Conservation (phyloP, 2,113 vertebrate species). For the Colinus virginianus region DNA sequence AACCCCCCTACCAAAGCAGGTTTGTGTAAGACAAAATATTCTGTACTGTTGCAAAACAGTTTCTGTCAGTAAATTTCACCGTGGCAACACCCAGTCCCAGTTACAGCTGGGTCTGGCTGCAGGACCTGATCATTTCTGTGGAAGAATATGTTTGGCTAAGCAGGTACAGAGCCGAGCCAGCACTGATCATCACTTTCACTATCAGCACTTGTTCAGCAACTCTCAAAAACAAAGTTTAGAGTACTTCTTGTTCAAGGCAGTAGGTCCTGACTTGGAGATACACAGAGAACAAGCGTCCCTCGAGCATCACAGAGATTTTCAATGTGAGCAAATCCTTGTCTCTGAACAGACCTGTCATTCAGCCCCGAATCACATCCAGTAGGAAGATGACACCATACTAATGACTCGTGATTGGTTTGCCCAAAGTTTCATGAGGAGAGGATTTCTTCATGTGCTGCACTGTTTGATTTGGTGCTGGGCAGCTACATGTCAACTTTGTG, state of each 20-base stretch:
- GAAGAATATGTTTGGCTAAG: neutral
- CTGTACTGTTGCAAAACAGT: slow-evolving; percentile 35
- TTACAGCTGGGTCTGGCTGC: neutral
- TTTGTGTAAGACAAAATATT: slow-evolving; percentile 6
- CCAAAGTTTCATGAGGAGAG: neutral
- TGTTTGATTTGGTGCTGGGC: neutral
- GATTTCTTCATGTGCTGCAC: neutral
- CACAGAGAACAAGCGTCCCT: neutral
- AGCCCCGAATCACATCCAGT: neutral
- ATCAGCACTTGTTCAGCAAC: neutral
- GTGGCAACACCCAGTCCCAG: neutral
- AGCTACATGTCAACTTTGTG: neutral
- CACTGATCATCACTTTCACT: neutral
- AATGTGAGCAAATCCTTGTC: neutral
- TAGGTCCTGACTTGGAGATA: neutral
- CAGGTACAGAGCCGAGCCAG: neutral
- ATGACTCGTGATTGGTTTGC: accelerated
- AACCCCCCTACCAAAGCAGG: too few relatives aligned
- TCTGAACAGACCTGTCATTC: neutral
- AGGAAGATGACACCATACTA: accelerated
- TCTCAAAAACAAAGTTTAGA: neutral
- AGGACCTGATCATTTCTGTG: neutral
- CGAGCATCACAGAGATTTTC: neutral
- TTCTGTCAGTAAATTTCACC: slow-evolving; percentile 33
- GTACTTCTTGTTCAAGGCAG: neutral